Percentiles rank a stretch among this genome's conserved stretches.
phyloP scores from a whole-genome alignment of 2,888 invertebrate species.

The Eurois occulta region DNA sequence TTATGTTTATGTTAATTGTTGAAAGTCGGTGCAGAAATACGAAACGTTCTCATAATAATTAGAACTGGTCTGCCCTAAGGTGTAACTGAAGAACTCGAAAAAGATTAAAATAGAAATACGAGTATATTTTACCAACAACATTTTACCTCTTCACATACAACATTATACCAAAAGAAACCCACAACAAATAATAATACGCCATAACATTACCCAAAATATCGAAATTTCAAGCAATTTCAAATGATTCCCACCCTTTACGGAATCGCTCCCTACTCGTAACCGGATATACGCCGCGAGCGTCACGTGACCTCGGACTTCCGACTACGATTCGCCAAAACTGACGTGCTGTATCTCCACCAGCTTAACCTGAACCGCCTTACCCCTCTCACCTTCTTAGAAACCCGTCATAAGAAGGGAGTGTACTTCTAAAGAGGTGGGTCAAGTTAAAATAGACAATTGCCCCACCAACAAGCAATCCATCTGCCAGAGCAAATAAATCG shows the following conservation, averaged over 20 bases:
- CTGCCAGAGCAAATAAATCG: slow-evolving; percentile 81
- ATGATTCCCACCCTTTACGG: slow-evolving; percentile 66
- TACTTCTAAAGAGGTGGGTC: slow-evolving; percentile 50
- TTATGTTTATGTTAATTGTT: not conserved
- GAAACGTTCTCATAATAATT: not conserved
- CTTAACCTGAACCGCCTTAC: slow-evolving; percentile 48
- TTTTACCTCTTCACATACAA: not conserved
- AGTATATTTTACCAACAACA: not conserved
- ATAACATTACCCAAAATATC: slow-evolving; percentile 51
- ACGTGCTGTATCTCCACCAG: slow-evolving; percentile 75
- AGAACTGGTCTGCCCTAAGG: not conserved
- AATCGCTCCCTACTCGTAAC: slow-evolving; percentile 71
- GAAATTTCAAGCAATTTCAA: slow-evolving; percentile 59
- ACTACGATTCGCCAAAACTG: slow-evolving; percentile 77
- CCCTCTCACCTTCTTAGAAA: slow-evolving; percentile 6
- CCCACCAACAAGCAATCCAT: slow-evolving; percentile 80
- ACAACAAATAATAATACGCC: slow-evolving; percentile 41
- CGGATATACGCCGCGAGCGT: slow-evolving; percentile 79
- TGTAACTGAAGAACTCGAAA: not conserved
- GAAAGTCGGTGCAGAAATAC: not conserved
- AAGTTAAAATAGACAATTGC: slow-evolving; percentile 67
- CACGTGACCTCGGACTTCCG: slow-evolving; percentile 83
- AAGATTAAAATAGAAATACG: not conserved
- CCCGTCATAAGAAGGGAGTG: slow-evolving; percentile 6
- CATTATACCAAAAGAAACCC: slow-evolving; percentile 10